These are phyloP conservation scores for Centrocercus urophasianus DNA, from an alignment of 2,113 vertebrate species.

Conservation along the genomic window DNA sequence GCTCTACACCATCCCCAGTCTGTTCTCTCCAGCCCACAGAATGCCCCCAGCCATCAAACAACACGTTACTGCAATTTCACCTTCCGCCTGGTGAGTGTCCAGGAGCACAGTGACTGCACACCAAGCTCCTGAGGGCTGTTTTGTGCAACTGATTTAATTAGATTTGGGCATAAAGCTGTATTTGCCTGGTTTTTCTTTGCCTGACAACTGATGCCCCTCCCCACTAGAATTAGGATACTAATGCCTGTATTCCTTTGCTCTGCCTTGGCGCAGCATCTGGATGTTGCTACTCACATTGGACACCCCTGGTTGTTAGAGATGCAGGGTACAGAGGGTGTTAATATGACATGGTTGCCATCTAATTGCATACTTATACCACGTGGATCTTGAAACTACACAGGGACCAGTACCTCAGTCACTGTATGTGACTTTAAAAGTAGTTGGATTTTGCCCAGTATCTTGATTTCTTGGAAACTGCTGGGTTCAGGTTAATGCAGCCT, in stretches of 20 bases:
- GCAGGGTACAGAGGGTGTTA: background rate
- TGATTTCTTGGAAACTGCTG: background rate
- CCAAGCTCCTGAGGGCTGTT: no score
- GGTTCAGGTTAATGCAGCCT: background rate
- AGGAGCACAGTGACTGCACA: background rate
- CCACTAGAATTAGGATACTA: background rate
- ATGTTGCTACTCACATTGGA: background rate
- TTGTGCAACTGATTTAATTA: background rate
- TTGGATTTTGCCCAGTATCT: background rate
- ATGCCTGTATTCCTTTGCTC: background rate
- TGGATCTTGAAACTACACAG: background rate
- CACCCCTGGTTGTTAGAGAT: background rate
- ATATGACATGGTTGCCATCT: background rate
- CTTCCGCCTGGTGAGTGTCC: background rate
- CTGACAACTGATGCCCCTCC: background rate
- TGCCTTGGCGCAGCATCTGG: background rate
- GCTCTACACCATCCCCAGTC: background rate
- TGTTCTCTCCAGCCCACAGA: background rate
- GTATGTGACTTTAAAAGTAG: background rate
- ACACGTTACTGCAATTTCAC: background rate
- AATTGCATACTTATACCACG: background rate
- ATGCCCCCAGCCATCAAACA: background rate
- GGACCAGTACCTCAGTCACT: background rate
- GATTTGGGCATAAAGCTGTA: background rate
- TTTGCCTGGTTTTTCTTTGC: background rate